Percentiles rank a stretch among this genome's conserved stretches.
Evolutionary conservation across 1,140 invertebrate species (phyloP).

Genomic region (Lasioglossum baleicum): DNA sequence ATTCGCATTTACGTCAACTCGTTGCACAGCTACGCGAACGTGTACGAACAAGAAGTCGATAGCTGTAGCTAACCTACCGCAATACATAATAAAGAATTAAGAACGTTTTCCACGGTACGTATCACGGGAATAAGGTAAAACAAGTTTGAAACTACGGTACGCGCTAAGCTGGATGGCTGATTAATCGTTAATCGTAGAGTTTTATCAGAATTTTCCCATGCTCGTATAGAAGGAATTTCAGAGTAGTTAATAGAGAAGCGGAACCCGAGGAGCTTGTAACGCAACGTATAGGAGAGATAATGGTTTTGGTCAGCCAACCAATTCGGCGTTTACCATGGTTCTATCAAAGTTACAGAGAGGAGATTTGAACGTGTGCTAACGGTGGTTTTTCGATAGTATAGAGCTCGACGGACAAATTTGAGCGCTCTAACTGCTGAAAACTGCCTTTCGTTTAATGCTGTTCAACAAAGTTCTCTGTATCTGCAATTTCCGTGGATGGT

Average conservation of each 20-base stretch:
- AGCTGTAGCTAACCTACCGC: background rate
- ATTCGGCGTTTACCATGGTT: background rate
- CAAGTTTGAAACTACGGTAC: background rate
- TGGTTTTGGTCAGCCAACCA: background rate
- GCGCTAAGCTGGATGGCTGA: background rate
- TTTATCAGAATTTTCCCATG: background rate
- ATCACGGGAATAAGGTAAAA: background rate
- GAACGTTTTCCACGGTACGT: background rate
- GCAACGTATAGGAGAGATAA: background rate
- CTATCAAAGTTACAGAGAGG: background rate
- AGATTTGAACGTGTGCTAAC: too few species aligned
- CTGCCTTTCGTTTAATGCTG: too few species aligned
- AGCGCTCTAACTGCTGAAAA: background rate
- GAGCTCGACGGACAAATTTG: background rate
- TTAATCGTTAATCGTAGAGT: background rate
- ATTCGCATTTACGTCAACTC: background rate
- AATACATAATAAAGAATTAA: constrained; percentile 1
- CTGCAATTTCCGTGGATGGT: too few species aligned
- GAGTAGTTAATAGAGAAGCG: background rate
- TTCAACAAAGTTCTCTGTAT: too few species aligned
- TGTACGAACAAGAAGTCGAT: background rate
- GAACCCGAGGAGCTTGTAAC: background rate
- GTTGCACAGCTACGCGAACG: background rate
- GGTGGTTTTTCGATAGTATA: background rate
- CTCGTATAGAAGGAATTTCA: background rate